A percentile compares a stretch with the other conserved stretches of the same genome.
Evolutionary conservation across 30 jellyfish, hydroid and myxozoan genomes (phyloP).

Genomic region (Calvadosia cruxmelitensis): DNA sequence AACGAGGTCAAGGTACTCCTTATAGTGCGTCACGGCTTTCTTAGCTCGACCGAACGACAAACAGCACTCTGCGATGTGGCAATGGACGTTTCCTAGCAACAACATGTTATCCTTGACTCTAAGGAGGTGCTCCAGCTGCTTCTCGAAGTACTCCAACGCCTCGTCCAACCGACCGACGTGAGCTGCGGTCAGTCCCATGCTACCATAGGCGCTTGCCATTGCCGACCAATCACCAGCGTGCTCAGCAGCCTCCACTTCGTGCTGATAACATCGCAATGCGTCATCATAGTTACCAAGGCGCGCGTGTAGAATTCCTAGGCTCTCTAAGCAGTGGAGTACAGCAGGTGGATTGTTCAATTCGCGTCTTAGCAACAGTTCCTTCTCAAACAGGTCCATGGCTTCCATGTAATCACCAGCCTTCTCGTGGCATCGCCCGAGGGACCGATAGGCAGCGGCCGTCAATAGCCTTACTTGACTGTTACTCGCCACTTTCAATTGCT

Average conservation of each 20-base stretch:
- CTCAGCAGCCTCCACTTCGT: constrained; percentile 45
- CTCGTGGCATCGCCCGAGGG: constrained; percentile 21
- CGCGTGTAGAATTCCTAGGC: constrained; percentile 42
- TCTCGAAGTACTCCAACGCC: constrained; percentile 32
- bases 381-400: constrained; percentile 42
- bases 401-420: constrained; percentile 42
- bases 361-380: constrained; percentile 25
- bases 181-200: constrained; percentile 18
- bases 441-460: constrained; percentile 20
- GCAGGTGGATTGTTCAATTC: constrained; percentile 21
- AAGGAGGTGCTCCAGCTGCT: constrained; percentile 17
- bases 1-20: constrained; percentile 36
- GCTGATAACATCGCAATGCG: constrained; percentile 43
- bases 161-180: constrained; percentile 26
- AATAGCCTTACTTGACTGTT: constrained; percentile 31
- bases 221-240: constrained; percentile 9
- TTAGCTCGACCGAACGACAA: constrained; percentile 15
- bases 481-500: constrained; percentile 55
- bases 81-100: constrained; percentile 41
- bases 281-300: constrained; percentile 46
- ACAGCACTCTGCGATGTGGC: constrained; percentile 55
- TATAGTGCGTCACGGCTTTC: constrained; percentile 42
- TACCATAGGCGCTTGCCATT: constrained; percentile 30
- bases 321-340: constrained; percentile 33
- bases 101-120: constrained; percentile 4